A percentile compares a stretch with the other conserved stretches of the same genome.
Evolutionary conservation across 2,797 vertebrate species (phyloP).

Genomic region (Cephalopachus bancanus): DNA sequence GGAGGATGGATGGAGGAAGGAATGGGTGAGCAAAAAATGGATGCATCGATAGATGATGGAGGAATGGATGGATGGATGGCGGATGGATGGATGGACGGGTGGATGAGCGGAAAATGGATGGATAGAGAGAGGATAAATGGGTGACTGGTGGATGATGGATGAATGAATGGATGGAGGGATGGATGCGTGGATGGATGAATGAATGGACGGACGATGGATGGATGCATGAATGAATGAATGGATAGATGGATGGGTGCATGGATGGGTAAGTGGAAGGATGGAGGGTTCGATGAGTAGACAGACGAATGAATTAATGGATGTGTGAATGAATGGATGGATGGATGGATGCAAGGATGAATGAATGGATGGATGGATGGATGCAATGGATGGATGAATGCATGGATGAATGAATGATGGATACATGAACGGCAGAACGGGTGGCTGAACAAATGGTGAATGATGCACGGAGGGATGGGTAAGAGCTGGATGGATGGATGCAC

Average conservation of each 20-base stretch:
- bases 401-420: rapidly evolving
- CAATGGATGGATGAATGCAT: rapidly evolving
- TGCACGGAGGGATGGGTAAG: rapidly evolving
- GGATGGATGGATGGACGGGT: no score
- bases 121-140: no score
- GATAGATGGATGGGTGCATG: rapidly evolving
- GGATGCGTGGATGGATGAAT: rapidly evolving
- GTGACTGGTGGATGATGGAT: no score
- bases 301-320: rapidly evolving
- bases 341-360: rapidly evolving
- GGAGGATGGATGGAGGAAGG: no score
- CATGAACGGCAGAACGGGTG: rapidly evolving
- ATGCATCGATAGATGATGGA: neutral
- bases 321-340: no score
- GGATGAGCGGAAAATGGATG: neutral
- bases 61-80: rapidly evolving
- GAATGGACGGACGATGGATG: no score
- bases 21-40: no score
- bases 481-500: rapidly evolving
- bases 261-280: rapidly evolving
- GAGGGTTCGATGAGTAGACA: rapidly evolving
- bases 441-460: no score
- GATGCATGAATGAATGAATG: no score
- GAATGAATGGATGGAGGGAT: rapidly evolving
- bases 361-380: rapidly evolving